These are phyloP conservation scores for Chaenodraco wilsoni DNA, from an alignment of 2,797 vertebrate genomes.

Conservation along the genomic window DNA sequence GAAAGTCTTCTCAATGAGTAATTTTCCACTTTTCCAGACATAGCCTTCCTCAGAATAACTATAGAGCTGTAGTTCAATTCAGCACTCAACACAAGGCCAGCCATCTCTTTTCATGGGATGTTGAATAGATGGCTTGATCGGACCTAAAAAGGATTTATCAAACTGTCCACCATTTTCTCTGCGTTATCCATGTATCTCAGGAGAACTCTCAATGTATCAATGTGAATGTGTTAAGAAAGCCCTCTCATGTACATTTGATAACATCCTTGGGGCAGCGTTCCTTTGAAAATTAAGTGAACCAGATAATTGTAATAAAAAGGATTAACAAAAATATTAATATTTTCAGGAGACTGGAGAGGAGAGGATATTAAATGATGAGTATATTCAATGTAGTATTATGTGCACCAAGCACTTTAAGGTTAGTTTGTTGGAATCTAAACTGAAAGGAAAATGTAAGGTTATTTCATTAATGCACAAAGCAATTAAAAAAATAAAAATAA, in stretches of 20 bases:
- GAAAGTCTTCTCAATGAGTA: slow-evolving; percentile 49
- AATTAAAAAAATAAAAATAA: too few relatives aligned
- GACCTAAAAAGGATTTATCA: slow-evolving; percentile 43
- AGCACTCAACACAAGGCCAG: slow-evolving; percentile 52
- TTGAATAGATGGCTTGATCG: slow-evolving; percentile 38
- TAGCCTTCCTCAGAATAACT: slow-evolving; percentile 41
- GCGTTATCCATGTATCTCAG: slow-evolving; percentile 20
- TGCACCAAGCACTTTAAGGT: neutral
- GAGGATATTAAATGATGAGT: neutral
- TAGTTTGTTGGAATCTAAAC: neutral
- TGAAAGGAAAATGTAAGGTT: neutral
- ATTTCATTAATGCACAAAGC: too few relatives aligned
- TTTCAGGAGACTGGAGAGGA: neutral
- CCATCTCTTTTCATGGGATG: slow-evolving; percentile 41
- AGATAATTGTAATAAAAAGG: neutral
- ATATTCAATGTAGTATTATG: neutral
- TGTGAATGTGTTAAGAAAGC: neutral
- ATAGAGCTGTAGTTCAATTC: slow-evolving; percentile 47
- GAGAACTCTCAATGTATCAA: slow-evolving; percentile 16
- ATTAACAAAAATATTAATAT: neutral
- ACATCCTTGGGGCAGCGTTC: slow-evolving; percentile 9
- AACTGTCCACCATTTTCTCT: slow-evolving; percentile 19
- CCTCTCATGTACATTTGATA: neutral
- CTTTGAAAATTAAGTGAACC: too few relatives aligned
- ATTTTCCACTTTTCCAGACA: slow-evolving; percentile 51